These are phyloP conservation scores for Anaspis maculata DNA, from an alignment of 2,888 invertebrate genomes.

Conservation along the genomic window DNA sequence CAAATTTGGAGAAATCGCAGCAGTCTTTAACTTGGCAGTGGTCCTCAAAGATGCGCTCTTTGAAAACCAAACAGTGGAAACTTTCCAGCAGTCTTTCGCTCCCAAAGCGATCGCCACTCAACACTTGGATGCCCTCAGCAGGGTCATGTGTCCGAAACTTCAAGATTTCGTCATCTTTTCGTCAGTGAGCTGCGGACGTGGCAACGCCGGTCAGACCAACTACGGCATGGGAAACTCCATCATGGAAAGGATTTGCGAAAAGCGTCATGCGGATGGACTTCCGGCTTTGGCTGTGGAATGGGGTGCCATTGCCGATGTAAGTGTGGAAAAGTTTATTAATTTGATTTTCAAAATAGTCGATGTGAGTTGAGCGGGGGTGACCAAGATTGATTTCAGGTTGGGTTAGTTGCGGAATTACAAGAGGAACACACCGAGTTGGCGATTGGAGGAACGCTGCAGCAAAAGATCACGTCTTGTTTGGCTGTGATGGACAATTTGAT, in stretches of 20 bases:
- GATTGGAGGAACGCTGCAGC: slow-evolving; percentile 57
- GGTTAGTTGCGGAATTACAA: slow-evolving; percentile 55
- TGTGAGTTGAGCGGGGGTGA: too few relatives aligned
- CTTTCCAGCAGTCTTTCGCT: slow-evolving; percentile 45
- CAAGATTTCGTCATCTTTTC: slow-evolving; percentile 3
- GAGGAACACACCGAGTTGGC: slow-evolving; percentile 40
- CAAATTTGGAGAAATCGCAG: slow-evolving; percentile 63
- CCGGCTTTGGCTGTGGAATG: slow-evolving; percentile 3
- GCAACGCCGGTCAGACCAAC: slow-evolving; percentile 1
- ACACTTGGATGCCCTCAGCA: slow-evolving; percentile 58
- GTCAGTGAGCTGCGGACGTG: slow-evolving; percentile 1
- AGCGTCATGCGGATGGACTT: slow-evolving; percentile 53
- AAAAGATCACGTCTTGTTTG: slow-evolving; percentile 57
- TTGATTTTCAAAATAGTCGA: too few relatives aligned
- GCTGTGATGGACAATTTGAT: slow-evolving; percentile 28
- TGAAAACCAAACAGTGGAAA: slow-evolving; percentile 46
- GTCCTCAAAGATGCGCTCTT: slow-evolving; percentile 48
- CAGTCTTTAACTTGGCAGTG: slow-evolving; percentile 40
- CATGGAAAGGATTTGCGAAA: slow-evolving; percentile 75
- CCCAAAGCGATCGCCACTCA: slow-evolving; percentile 63
- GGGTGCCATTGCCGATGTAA: slow-evolving; percentile 2
- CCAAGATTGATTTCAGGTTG: slow-evolving; percentile 47
- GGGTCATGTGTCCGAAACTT: slow-evolving; percentile 13
- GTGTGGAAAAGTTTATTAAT: too few relatives aligned
- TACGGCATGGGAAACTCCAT: slow-evolving; percentile 51